Percentiles rank a stretch among this genome's conserved stretches.
These are phyloP conservation scores for Melanaphis sacchari DNA, from an alignment of 1,140 invertebrate species.

Conservation along the genomic window DNA sequence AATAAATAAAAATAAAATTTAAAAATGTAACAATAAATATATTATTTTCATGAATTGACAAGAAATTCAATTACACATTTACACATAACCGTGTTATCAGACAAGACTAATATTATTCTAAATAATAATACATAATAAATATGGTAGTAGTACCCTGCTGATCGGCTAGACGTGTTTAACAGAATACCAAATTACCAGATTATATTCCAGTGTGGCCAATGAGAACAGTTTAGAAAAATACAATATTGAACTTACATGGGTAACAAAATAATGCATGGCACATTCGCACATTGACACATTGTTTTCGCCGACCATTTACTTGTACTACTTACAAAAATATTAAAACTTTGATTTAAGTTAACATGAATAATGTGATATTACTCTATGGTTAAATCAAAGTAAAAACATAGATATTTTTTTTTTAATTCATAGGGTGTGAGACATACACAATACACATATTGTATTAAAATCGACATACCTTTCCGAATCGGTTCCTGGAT, in stretches of 20 bases:
- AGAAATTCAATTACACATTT: not conserved
- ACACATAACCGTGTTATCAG: conserved; percentile 13
- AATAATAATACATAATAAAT: not conserved
- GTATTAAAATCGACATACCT: no score
- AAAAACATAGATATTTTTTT: no score
- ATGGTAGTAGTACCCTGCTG: not conserved
- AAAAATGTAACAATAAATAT: not conserved
- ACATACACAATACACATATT: no score
- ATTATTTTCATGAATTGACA: not conserved
- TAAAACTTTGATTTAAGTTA: no score
- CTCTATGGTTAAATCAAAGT: no score
- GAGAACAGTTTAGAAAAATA: not conserved
- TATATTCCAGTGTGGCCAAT: not conserved
- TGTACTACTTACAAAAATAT: no score
- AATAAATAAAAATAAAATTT: not conserved
- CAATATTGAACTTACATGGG: not conserved
- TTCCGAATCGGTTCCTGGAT: no score
- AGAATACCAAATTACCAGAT: not conserved
- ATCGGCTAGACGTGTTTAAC: not conserved
- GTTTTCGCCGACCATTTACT: no score
- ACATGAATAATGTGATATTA: no score
- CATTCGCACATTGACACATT: no score
- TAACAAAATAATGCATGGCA: no score
- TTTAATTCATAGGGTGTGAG: no score
- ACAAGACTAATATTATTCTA: not conserved